Base-by-base conservation (phyloP, 2,888 invertebrate species). In the Lithophane leautieri region DNA sequence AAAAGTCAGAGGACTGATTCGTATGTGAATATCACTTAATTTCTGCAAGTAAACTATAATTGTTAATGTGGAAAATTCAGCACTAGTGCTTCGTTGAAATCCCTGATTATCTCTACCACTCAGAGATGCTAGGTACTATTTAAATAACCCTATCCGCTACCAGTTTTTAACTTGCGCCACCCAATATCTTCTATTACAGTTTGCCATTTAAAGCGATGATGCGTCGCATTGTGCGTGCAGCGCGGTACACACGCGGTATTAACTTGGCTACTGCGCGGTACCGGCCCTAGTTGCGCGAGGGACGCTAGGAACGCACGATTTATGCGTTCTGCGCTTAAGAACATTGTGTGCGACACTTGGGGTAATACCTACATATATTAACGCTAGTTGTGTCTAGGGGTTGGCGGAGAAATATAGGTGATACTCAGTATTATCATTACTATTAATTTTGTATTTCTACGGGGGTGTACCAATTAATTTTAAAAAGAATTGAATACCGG, bases 191-290 rank as follows among this genome's bases (percentile, higher is more conserved):
- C 82, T 86, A 86, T 87, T 81, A 86, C 87, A 86, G 85, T 82
- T 85, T 75, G 78, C 86, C 86, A 81, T 87, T 81, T 85, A 83
- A 82, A 86, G 87, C 69, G 63, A 75, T 85, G 91, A 91, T 90
- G 90, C 87, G 84, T 84, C 79, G 84, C 83, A 91, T 91, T 91
- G 91, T 91, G 89, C 82, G 84, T 81, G 83, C 78, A 76, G 80
- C 77, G 73, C 78, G 70, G 74, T 34, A 62, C 62, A 71, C 70
- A 77, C 78, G 77, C 76, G 74, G 81, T 70, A 60, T 28, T 50
- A 69, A 73, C 75, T 83, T 81, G 68, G 74, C 79, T 40, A 44
- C 72, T 61, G 78, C 83, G 68, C 68, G 25, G 47, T 47, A 77
- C 50, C 65, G n/a, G 42, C 60, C 44, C 54, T 66, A 78, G 77